Evolutionary conservation across 2,797 vertebrate genomes (phyloP).

Genomic region (Toxotes lorentzi): DNA sequence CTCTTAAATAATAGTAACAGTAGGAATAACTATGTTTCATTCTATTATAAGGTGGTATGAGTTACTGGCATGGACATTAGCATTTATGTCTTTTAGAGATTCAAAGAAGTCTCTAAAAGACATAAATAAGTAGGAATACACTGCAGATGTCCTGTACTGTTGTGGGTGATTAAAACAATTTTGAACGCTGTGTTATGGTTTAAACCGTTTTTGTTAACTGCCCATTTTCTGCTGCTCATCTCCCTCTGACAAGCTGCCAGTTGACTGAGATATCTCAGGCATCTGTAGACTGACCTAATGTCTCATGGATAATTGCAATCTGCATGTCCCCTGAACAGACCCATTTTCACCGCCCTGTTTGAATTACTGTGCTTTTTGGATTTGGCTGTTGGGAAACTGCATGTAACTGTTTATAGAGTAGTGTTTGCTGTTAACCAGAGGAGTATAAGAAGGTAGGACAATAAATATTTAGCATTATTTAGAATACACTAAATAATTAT

Average conservation of each 20-base stretch:
- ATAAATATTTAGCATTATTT: background rate
- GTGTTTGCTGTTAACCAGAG: background rate
- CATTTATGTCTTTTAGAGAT: no score
- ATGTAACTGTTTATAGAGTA: constrained; percentile 11
- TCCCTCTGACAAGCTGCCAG: constrained; percentile 40
- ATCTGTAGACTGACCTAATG: constrained; percentile 41
- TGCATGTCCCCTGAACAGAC: constrained; percentile 26
- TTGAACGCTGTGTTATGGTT: constrained; percentile 4
- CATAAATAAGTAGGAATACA: background rate
- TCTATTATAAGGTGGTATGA: background rate
- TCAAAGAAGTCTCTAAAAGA: constrained; percentile 4
- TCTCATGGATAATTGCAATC: constrained; percentile 35
- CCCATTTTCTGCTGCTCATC: constrained; percentile 24
- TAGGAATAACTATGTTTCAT: background rate
- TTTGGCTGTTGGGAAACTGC: constrained; percentile 6
- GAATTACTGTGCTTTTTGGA: constrained; percentile 30
- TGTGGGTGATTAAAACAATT: constrained; percentile 24
- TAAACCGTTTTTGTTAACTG: constrained; percentile 18
- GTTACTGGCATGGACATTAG: background rate
- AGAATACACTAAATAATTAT: background rate
- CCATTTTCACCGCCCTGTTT: constrained; percentile 9
- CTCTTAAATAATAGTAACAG: background rate
- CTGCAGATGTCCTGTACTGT: background rate
- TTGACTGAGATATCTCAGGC: constrained; percentile 5
- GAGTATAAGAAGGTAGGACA: background rate